Evolutionary conservation across 2,113 vertebrate species (phyloP).

Genomic region (Marmota monax): DNA sequence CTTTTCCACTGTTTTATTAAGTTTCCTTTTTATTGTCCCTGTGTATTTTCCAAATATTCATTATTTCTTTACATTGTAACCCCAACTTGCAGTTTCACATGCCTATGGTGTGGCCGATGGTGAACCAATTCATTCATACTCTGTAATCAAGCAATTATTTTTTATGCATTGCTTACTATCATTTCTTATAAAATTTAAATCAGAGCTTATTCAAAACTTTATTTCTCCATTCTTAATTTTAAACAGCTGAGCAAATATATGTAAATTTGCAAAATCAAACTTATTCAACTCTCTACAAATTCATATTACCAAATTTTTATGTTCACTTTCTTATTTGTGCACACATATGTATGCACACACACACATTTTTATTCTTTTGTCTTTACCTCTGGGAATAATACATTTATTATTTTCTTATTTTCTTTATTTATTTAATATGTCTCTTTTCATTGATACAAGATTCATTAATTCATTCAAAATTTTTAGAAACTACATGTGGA

Average conservation of each 20-base stretch:
- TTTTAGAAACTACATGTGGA: neutral
- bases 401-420: neutral
- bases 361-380: neutral
- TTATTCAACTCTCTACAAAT: neutral
- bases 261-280: neutral
- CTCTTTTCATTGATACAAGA: neutral
- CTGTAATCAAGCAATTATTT: neutral
- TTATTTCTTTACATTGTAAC: neutral
- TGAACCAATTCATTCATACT: neutral
- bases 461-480: neutral
- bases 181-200: neutral
- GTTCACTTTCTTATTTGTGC: neutral
- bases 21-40: neutral
- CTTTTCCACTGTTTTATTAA: neutral
- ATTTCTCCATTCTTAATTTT: conserved; percentile 16
- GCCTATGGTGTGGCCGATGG: neutral
- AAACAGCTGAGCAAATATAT: neutral
- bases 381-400: neutral
- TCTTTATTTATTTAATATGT: neutral
- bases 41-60: neutral
- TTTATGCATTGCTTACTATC: neutral
- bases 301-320: neutral
- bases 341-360: neutral
- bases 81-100: neutral
- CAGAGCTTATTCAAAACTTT: neutral